These are phyloP conservation scores for Sminthurinus aureus DNA, from an alignment of 2,888 invertebrate species.

Conservation along the genomic window DNA sequence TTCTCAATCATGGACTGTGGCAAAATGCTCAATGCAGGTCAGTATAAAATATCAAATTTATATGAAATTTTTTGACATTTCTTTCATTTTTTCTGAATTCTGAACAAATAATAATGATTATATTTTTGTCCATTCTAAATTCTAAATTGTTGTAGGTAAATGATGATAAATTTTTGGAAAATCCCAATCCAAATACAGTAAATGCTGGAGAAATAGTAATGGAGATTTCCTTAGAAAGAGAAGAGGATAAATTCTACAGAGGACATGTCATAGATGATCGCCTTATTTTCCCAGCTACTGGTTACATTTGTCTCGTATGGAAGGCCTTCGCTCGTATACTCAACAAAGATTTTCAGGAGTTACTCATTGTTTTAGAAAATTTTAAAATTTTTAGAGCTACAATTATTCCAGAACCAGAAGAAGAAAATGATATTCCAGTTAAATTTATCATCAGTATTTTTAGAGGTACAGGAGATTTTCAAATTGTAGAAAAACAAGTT, in stretches of 20 bases:
- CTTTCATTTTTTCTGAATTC: no score
- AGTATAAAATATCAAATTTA: no score
- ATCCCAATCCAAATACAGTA: no score
- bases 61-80: no score
- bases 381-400: slow-evolving; percentile 84
- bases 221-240: slow-evolving; percentile 64
- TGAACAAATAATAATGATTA: no score
- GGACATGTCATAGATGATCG: slow-evolving; percentile 90
- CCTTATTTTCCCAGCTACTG: slow-evolving; percentile 93
- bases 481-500: slow-evolving; percentile 62
- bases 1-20: slow-evolving; percentile 46
- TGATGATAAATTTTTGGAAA: no score
- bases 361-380: slow-evolving; percentile 84
- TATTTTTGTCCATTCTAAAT: no score
- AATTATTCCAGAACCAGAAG: slow-evolving; percentile 75
- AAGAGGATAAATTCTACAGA: slow-evolving; percentile 75
- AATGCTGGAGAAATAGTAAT: neutral
- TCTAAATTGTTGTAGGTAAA: no score
- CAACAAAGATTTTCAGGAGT: slow-evolving; percentile 72
- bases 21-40: no score
- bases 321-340: slow-evolving; percentile 76
- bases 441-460: slow-evolving; percentile 83
- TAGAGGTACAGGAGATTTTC: slow-evolving; percentile 73
- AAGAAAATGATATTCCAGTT: slow-evolving; percentile 68
- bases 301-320: slow-evolving; percentile 85